phyloP scores from a whole-genome alignment of 2,797 vertebrate genomes.

The Halcyon smyrnensis region DNA sequence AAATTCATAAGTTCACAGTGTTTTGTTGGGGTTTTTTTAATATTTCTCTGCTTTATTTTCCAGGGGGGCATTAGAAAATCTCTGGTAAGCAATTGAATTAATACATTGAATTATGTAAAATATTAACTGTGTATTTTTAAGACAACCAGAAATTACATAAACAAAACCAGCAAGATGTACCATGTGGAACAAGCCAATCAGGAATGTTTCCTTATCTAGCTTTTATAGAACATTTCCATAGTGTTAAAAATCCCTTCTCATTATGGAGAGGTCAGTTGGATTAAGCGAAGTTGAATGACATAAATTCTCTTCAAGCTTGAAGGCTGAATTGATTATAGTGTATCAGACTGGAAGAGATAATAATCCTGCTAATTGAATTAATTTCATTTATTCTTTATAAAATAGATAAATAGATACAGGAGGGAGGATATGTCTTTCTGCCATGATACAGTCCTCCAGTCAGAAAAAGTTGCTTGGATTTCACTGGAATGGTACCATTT shows the following conservation, averaged over 20 bases:
- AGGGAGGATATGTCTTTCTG: background rate
- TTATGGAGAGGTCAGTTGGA: background rate
- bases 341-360: background rate
- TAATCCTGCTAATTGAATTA: background rate
- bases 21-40: background rate
- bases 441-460: background rate
- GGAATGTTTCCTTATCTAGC: constrained; percentile 20
- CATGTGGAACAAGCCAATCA: background rate
- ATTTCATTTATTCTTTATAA: background rate
- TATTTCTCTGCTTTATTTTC: background rate
- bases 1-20: constrained; percentile 26
- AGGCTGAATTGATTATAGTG: background rate
- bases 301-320: background rate
- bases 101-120: constrained; percentile 26
- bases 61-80: background rate
- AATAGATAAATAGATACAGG: background rate
- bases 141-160: background rate
- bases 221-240: constrained; percentile 11
- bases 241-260: background rate
- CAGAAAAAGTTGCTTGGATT: background rate
- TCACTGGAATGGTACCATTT: background rate
- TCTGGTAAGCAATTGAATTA: constrained; percentile 27
- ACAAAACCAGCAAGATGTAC: constrained; percentile 39
- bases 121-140: constrained; percentile 35
- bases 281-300: constrained; percentile 13